Percentiles rank a stretch among this genome's conserved stretches.
Conservation (phyloP, 2,888 invertebrate genomes). For the Oasisia sp. region DNA sequence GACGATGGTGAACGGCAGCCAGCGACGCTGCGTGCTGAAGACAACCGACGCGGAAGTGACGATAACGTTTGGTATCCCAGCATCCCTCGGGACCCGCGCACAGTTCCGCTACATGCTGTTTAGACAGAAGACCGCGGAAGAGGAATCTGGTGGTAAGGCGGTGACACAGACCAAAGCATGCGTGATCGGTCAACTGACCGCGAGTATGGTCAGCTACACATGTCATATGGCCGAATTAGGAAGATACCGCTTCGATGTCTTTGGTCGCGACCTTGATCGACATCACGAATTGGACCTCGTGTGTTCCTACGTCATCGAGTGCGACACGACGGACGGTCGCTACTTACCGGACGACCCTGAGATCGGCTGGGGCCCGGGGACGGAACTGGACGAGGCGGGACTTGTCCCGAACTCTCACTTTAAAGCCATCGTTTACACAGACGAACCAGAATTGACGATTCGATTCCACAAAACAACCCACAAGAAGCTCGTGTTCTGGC, state of each 20-base stretch:
- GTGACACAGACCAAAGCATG: conserved; percentile 47
- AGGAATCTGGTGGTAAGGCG: not conserved
- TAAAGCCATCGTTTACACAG: conserved; percentile 53
- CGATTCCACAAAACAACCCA: conserved; percentile 47
- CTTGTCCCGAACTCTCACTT: conserved; percentile 56
- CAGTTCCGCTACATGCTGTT: conserved; percentile 60
- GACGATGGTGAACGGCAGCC: conserved; percentile 45
- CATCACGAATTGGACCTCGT: conserved; percentile 57
- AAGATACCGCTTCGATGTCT: conserved; percentile 60
- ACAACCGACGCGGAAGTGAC: conserved; percentile 55
- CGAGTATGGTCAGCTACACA: conserved; percentile 49
- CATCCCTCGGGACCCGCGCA: conserved; percentile 39
- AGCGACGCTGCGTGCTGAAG: conserved; percentile 47
- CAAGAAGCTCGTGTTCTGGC: conserved; percentile 50
- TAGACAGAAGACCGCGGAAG: conserved; percentile 8
- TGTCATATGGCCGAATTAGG: conserved; percentile 55
- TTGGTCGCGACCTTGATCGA: conserved; percentile 53
- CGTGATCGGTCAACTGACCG: conserved; percentile 56
- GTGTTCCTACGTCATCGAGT: conserved; percentile 59
- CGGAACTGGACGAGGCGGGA: conserved; percentile 51
- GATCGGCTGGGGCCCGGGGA: conserved; percentile 61
- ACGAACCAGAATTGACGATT: conserved; percentile 58
- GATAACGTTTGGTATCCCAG: conserved; percentile 52
- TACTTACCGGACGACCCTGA: conserved; percentile 60
- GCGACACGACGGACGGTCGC: conserved; percentile 51